Base-by-base conservation (phyloP, 1,140 invertebrate species). In the Diprion similis region DNA sequence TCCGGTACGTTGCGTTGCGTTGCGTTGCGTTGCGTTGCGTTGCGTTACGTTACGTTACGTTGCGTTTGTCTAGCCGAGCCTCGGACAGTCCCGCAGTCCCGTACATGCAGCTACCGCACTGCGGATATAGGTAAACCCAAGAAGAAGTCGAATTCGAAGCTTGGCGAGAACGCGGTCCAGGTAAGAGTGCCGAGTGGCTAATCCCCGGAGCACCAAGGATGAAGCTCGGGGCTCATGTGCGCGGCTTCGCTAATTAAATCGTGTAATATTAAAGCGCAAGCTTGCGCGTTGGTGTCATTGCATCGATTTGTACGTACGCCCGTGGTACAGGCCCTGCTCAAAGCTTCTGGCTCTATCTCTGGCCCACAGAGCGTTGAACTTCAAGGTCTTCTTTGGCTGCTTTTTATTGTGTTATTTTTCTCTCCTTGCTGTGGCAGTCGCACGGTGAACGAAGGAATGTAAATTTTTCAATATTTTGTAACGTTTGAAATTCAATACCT, bases 21-120 rank as follows among this genome's bases (percentile, higher is more conserved):
- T 59, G 9, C 51, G 51, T 59, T 59, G 9, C 51, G 51, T 59
- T 59, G n/a, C 81, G 81, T 85, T 37, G 80, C 78, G 75, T 86
- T 86, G 86, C 85, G 84, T 17, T 59, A n/a, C 81, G 81, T 85
- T 37, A 80, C 78, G 75, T 86, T 86, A 86, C 85, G 84, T 17
- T 59, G 9, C 51, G 51, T 59, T 59, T 59, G 51, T 59, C 51
- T 59, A 59, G 51, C 51, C n/a, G n/a, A 9, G 11, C 9, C 24
- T 37, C 24, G 24, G 24, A 59, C 51, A 59, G 51, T 59, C 11
- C 51, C 51, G n/a, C 51, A 10, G 48, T n/a, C n/a, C n/a, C n/a
- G 24, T 37, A 37, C 1, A 37, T 59, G 51, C 51, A 59, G 51
- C 51, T 59, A 59, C 51, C 51, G n/a, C 6, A 13, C 11, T 59